Evolutionary conservation across 2,888 invertebrate species (phyloP).

Genomic region (Cantharis rufa): DNA sequence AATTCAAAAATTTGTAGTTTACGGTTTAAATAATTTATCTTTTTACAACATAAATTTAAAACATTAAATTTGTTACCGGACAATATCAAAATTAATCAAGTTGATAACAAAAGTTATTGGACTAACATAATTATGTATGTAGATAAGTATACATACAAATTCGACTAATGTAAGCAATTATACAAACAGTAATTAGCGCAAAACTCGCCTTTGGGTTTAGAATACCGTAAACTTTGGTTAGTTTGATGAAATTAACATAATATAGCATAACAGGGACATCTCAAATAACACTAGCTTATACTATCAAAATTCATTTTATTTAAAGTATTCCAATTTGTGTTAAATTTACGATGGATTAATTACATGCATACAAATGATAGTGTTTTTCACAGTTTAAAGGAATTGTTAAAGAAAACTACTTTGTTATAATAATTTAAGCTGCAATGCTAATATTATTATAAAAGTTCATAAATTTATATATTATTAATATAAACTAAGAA

Average conservation of each 20-base stretch:
- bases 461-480: too few relatives aligned
- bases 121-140: background rate
- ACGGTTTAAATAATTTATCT: background rate
- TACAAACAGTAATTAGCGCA: constrained; percentile 23
- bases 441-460: too few relatives aligned
- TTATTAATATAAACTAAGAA: too few relatives aligned
- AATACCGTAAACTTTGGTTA: constrained; percentile 24
- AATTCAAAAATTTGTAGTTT: background rate
- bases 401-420: too few relatives aligned
- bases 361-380: background rate
- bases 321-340: background rate
- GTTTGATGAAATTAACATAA: constrained; percentile 33
- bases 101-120: background rate
- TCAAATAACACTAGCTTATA: constrained; percentile 11
- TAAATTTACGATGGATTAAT: background rate
- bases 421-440: too few relatives aligned
- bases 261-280: constrained; percentile 23
- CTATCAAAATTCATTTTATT: background rate
- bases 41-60: too few relatives aligned
- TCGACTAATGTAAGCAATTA: constrained; percentile 21
- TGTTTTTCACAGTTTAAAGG: too few relatives aligned
- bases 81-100: background rate
- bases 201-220: constrained; percentile 26
- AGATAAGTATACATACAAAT: constrained; percentile 6
- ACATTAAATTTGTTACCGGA: background rate